phyloP scores from a whole-genome alignment of 2,113 vertebrate genomes.

The Charina bottae region DNA sequence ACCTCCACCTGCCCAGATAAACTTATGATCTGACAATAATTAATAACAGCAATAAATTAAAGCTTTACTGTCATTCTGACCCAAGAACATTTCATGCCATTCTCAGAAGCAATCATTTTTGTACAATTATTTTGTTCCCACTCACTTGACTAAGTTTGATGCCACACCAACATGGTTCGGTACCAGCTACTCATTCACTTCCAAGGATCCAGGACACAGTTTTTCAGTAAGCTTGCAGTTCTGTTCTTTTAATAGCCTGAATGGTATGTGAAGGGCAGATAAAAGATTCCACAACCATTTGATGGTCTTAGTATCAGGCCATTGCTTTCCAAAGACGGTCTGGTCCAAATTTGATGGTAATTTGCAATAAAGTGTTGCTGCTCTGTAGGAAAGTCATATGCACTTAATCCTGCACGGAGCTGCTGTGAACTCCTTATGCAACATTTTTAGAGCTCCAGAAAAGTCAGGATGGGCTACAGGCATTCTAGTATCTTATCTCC shows the following conservation, averaged over 20 bases:
- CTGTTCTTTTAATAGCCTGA: slow-evolving; percentile 18
- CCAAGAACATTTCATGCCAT: not conserved
- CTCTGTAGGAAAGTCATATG: not conserved
- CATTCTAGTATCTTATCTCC: not conserved
- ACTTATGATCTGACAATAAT: slow-evolving; percentile 6
- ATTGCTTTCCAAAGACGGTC: not conserved
- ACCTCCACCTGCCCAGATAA: not conserved
- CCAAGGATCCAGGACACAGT: not conserved
- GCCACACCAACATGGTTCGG: not conserved
- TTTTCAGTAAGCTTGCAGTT: not conserved
- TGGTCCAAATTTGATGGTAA: slow-evolving; percentile 8
- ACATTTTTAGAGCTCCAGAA: not conserved
- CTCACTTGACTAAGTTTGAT: not conserved
- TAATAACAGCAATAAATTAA: not conserved
- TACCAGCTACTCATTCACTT: not conserved
- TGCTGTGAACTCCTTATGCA: not conserved
- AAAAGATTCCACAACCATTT: slow-evolving; percentile 15
- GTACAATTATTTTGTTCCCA: not conserved
- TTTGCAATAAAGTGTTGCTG: not conserved
- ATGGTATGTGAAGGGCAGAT: slow-evolving; percentile 14
- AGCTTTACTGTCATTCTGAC: slow-evolving; percentile 1
- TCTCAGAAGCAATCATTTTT: not conserved
- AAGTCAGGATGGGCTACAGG: not conserved
- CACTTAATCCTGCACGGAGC: not conserved
- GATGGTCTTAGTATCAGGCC: slow-evolving; percentile 14